Base-by-base conservation (phyloP, 2,797 vertebrate species). In the Sternarchorhynchus goeldii region DNA sequence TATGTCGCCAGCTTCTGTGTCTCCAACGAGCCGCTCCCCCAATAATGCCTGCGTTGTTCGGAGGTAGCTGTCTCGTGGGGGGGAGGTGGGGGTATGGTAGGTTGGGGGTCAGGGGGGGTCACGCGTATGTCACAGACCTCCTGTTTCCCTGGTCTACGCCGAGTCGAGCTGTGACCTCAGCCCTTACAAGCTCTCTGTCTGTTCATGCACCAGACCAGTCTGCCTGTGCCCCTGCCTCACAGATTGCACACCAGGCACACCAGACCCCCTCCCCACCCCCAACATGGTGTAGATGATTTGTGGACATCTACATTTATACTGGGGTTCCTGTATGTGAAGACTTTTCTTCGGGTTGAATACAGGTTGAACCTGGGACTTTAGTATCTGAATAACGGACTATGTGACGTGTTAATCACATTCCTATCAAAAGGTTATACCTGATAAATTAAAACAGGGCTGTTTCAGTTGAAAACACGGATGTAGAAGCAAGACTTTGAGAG, bases 111-210 rank as follows among this genome's bases (percentile, higher is more conserved):
- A 25, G 25, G 73, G 59, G 71, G 56, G 73, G 60, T 82, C 77
- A 36, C 77, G 41, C 80, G 65, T 77, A 72, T 34, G 70, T 83
- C 80, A 78, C 75, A 60, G 58, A 73, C 76, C 74, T 79, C 73
- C 67, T 59, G 36, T 77, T 78, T 65, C 72, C 80, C 76, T 76
- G 62, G 78, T 75, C 81, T 81, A 76, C 76, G 1, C 53, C 77
- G 81, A 84, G 79, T 83, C 50, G 57, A 71, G 63, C 75, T 63
- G 45, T 78, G 83, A 66, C 72, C 83, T 82, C 57, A 86, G 81
- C 78, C 82, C 77, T 67, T 82, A 85, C 75, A 81, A 78, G 77
- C 81, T 84, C 76, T 58, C 64, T 36, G 20, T 70, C 32, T 71
- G 25, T 41, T 41, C 39, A 41, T 10, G 39, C 39, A 41, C 39